Evolutionary conservation across 2,113 vertebrate species (phyloP), one percentile per base, ranked within the genome.

Genomic region (Chascanopsetta lugubris): DNA sequence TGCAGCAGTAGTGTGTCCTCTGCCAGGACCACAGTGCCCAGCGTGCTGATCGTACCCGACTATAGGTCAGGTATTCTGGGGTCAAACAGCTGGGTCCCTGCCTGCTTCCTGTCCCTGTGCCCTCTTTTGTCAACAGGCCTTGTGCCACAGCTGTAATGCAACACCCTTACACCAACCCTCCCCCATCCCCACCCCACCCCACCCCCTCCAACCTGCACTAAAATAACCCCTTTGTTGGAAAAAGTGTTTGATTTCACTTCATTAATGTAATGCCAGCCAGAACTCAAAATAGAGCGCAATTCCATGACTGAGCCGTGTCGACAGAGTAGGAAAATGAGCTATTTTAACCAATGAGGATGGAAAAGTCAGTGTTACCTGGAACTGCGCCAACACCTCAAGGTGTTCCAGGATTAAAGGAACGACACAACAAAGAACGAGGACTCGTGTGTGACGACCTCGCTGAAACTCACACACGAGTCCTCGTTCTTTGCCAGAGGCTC

Each of bases 41-140:
- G 72, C 79, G 38, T 92, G 87, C 85, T 81, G 82, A 55, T 26
- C 86, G 89, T 93, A 91, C 85, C 90, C 91, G 85, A 86, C 89
- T 82, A 83, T 91, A 92, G 92, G 90, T 92, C 92, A 90, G 13
- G 69, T 82, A 91, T 94, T 94, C 86, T 43, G 61, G 73, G 72
- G 69, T 79, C 24, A 86, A n/a, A 90, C 91, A 94, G 91, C 92
- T 93, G 91, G 87, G 82, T 49, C 75, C 62, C 80, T 64, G n/a
- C 27, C 83, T 77, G 77, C 86, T 89, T 90, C 80, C 83, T 74
- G 80, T 85, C 67, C 51, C 68, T 30, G 8, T 10, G 85, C 79
- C 75, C 88, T 73, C 63, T 47, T 70, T 77, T 64, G 40, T 38
- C 57, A 27, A 74, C 1, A 11, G 45, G 18, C 32, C 42, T 3